Evolutionary conservation across 2,113 vertebrate genomes (phyloP).

Genomic region (Parotia lawesii): DNA sequence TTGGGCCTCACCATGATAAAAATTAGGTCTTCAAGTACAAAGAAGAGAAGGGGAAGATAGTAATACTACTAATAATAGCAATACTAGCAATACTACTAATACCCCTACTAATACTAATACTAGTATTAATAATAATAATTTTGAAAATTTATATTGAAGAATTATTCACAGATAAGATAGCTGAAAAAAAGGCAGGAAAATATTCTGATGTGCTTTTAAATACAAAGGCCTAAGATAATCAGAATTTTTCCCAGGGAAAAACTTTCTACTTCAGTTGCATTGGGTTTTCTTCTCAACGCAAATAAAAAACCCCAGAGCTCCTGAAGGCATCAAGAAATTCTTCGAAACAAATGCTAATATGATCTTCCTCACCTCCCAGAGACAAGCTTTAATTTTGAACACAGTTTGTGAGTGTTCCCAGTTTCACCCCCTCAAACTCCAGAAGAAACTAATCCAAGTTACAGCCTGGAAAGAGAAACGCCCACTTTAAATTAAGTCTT

Average conservation of each 20-base stretch:
- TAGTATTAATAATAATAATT: neutral
- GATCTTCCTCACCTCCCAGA: neutral
- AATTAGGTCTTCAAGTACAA: neutral
- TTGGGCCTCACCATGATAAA: neutral
- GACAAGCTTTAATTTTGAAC: neutral
- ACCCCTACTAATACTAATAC: neutral
- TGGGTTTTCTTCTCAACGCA: neutral
- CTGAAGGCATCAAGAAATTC: neutral
- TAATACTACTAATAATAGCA: neutral
- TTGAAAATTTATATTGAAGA: neutral
- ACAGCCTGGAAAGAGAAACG: neutral
- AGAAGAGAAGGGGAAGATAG: neutral
- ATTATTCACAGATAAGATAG: neutral
- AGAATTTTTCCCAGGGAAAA: neutral
- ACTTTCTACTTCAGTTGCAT: neutral
- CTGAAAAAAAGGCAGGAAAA: neutral
- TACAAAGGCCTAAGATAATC: neutral
- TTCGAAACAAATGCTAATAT: neutral
- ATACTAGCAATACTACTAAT: neutral
- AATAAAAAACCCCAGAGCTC: neutral
- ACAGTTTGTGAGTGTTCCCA: neutral
- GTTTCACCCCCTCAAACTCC: neutral
- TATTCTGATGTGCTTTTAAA: neutral
- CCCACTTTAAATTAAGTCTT: neutral
- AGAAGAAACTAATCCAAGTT: neutral